phyloP scores from a whole-genome alignment of 2,113 vertebrate species.

The Syngnathus typhle region DNA sequence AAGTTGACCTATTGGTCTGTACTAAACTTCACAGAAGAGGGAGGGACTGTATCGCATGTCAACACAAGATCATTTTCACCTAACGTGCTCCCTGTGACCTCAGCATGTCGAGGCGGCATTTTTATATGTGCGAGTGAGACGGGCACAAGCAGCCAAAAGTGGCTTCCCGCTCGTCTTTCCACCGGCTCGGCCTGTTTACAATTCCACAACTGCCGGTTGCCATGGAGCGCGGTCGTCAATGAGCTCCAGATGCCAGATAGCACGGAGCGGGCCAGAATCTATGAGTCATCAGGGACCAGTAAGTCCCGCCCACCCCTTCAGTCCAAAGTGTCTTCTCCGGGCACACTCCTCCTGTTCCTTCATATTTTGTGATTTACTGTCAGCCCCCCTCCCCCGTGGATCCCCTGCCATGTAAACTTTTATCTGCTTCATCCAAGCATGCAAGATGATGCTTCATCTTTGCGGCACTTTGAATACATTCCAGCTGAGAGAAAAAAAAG shows the following conservation, averaged over 20 bases:
- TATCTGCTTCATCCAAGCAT: background rate
- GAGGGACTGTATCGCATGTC: background rate
- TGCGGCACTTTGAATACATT: background rate
- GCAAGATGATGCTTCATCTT: background rate
- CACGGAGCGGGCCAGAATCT: conserved; percentile 38
- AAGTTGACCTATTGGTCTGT: background rate
- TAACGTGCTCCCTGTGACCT: conserved; percentile 11
- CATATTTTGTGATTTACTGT: conserved; percentile 39
- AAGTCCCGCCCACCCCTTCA: conserved; percentile 40
- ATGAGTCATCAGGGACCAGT: conserved; percentile 52
- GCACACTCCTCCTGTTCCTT: conserved; percentile 45
- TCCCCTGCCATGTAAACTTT: conserved; percentile 19
- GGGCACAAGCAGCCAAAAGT: conserved; percentile 13
- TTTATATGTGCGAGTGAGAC: too few species aligned
- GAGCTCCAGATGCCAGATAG: conserved; percentile 60
- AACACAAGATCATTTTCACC: background rate
- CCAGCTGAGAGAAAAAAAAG: background rate
- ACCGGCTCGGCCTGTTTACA: conserved; percentile 56
- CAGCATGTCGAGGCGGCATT: conserved; percentile 6
- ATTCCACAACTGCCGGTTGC: conserved; percentile 65
- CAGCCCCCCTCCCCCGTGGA: conserved; percentile 14
- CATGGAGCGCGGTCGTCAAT: conserved; percentile 49
- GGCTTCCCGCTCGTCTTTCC: conserved; percentile 44
- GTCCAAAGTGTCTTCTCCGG: conserved; percentile 35
- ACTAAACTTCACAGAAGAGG: background rate